phyloP scores from a whole-genome alignment of 2,113 vertebrate genomes.

The Atherinomorus stipes region DNA sequence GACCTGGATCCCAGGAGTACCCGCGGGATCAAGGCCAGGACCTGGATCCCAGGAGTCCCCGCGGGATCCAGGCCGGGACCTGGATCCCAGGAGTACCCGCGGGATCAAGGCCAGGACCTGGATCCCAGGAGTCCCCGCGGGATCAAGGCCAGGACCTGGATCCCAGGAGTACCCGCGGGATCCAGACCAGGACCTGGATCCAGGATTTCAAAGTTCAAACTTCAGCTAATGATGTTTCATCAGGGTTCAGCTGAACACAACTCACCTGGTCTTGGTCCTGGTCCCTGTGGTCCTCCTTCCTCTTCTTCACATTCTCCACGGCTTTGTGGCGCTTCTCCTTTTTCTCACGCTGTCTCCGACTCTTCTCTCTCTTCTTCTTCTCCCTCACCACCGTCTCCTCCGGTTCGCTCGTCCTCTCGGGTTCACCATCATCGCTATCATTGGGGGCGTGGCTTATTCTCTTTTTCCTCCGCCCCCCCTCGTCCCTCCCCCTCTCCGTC shows the following conservation, averaged over 20 bases:
- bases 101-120: no score
- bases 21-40: no score
- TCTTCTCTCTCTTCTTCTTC: conserved; percentile 66
- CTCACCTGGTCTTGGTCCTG: conserved; percentile 49
- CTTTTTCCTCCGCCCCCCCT: conserved; percentile 47
- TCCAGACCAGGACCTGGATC: no score
- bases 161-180: no score
- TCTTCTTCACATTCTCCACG: conserved; percentile 69
- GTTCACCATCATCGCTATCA: conserved; percentile 75
- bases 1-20: no score
- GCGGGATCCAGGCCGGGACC: no score
- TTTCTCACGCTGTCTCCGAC: conserved; percentile 77
- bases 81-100: no score
- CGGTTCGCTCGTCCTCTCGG: conserved; percentile 24
- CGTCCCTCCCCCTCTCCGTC: conserved; percentile 56
- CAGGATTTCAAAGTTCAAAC: no score
- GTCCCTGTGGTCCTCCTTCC: conserved; percentile 23
- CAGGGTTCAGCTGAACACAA: neutral
- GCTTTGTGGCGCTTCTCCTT: conserved; percentile 69
- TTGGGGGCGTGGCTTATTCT: conserved; percentile 57
- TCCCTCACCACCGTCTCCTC: conserved; percentile 39
- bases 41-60: no score
- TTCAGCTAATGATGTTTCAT: no score
- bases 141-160: neutral
- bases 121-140: no score